Percentiles rank a stretch among this genome's conserved stretches.
Conservation (phyloP, 2,113 vertebrate genomes). For the Cranoglanis bouderius region DNA sequence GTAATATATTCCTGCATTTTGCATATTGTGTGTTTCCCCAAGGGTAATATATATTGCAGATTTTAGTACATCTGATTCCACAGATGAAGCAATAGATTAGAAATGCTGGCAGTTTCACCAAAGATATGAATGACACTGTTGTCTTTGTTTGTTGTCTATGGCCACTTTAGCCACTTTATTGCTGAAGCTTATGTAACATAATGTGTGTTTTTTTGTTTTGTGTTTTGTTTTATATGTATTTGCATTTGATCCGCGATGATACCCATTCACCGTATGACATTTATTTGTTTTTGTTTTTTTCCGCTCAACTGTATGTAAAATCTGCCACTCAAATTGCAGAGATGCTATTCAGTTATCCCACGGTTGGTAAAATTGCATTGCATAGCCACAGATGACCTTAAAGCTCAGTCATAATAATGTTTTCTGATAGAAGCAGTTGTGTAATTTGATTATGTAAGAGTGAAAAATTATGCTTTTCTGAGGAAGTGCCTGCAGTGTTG, state of each 20-base stretch:
- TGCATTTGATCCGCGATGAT: slow-evolving; percentile 11
- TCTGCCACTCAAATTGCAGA: slow-evolving; percentile 20
- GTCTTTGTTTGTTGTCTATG: slow-evolving; percentile 16
- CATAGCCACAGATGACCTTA: background rate
- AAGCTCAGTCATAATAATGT: background rate
- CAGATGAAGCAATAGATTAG: slow-evolving; percentile 14
- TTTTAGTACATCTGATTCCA: slow-evolving; percentile 23
- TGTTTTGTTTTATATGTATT: background rate
- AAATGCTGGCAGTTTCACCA: background rate
- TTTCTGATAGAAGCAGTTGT: slow-evolving; percentile 6
- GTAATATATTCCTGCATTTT: slow-evolving; percentile 43
- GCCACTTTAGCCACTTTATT: background rate
- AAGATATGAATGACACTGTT: slow-evolving; percentile 12
- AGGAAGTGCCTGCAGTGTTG: background rate
- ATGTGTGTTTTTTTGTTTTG: background rate
- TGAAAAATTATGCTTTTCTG: slow-evolving; percentile 4
- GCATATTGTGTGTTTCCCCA: slow-evolving; percentile 24
- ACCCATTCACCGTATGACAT: slow-evolving; percentile 22
- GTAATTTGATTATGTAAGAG: slow-evolving; percentile 4
- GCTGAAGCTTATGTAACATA: background rate
- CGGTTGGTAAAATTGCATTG: background rate
- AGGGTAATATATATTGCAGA: slow-evolving; percentile 25
- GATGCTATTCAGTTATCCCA: slow-evolving; percentile 5
- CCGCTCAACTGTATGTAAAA: background rate
- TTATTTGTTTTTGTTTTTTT: background rate